Base-by-base conservation (phyloP, 2,113 vertebrate genomes). In the Carassius auratus region DNA sequence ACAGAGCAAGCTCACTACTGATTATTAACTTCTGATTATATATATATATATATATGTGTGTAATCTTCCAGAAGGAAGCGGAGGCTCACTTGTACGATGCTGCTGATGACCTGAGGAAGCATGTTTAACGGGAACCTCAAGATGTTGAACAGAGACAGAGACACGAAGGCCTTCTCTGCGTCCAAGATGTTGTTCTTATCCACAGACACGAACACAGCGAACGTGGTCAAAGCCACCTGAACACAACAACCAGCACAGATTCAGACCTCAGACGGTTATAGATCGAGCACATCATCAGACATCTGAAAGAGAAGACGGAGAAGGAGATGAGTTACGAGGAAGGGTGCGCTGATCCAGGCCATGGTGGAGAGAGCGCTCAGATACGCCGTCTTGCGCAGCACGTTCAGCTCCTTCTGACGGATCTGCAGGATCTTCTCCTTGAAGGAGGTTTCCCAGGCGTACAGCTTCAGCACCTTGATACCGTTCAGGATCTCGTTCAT, bases 381-480 rank as follows among this genome's bases (percentile, higher is more conserved):
- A 86, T 96, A 97, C 17, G 97, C 94, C 0, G 93, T 90, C 87
- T 95, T 96, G 8, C 93, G 95, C 75, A 99, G 91, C 26, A 97
- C 93, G 1, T 50, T 91, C 33, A 99, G 97, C 91, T 99, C 98
- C 0, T 95, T 93, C 90, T 94, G 92, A 0, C 98, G 91, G 30
- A 99, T 97, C 45, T 93, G 92, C 79, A 96, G 86, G 2, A 99
- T 94, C 87, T 97, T 97, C 10, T 96, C 90, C 71, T 92, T 89
- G 88, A 99, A 99, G 0, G 96, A 98, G 8, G 91, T 93, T 3
- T 99, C 98, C 98, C 98, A 99, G 33, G 98, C 97, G 0, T 99
- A 99, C 14, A 99, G 94, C 94, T 99, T 99, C 76, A 99, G 92
- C 55, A 99, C 97, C 86, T 98, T 99, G 48, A 99, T 99, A 87